A percentile compares a stretch with the other conserved stretches of the same genome.
Evolutionary conservation across 2,113 vertebrate species (phyloP).

Genomic region (Shinisaurus crocodilurus): DNA sequence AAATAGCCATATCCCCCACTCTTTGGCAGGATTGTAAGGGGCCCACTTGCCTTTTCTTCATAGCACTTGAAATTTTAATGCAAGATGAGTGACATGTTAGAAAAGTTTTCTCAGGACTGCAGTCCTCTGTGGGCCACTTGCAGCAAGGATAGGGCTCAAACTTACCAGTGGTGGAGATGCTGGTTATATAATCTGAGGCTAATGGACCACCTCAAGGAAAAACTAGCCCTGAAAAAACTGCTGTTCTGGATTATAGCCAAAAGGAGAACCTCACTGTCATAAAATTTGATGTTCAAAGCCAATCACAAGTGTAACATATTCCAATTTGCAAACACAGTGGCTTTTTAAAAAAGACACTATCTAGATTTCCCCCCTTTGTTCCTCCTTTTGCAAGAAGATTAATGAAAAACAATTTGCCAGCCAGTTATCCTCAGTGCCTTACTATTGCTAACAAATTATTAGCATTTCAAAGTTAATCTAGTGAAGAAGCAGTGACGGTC

Average conservation of each 20-base stretch:
- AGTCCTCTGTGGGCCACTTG: background rate
- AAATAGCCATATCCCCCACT: slow-evolving; percentile 19
- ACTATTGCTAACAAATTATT: background rate
- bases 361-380: background rate
- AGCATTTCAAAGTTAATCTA: background rate
- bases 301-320: background rate
- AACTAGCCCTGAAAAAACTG: background rate
- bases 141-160: background rate
- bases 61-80: background rate
- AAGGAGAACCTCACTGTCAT: background rate
- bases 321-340: background rate
- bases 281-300: background rate
- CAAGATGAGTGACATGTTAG: background rate
- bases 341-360: background rate
- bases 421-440: background rate
- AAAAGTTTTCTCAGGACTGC: background rate
- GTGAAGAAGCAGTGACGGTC: background rate
- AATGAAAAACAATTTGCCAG: background rate
- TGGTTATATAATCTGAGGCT: background rate
- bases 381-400: background rate
- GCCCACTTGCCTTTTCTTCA: slow-evolving; percentile 39
- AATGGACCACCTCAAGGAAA: background rate
- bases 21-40: background rate
- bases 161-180: background rate
- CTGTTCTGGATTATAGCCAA: background rate